Conservation (phyloP, 2,797 vertebrate species). For the Varecia variegata region DNA sequence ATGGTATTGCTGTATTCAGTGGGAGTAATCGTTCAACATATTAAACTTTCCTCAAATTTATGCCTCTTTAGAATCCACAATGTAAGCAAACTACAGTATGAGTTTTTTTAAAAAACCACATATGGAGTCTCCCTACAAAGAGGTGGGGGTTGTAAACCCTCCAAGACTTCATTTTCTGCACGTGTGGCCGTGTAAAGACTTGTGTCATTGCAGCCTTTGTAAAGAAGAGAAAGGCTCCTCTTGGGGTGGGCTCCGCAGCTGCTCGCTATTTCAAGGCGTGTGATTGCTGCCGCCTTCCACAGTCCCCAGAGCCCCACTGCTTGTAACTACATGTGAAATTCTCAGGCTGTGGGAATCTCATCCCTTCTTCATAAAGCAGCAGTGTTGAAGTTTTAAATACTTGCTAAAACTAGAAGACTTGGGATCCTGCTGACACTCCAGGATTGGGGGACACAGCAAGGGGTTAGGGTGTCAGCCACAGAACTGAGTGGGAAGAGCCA, state of each 20-base stretch:
- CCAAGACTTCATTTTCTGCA: neutral
- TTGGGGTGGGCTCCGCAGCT: slow-evolving; percentile 16
- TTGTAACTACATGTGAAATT: slow-evolving; percentile 23
- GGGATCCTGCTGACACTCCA: slow-evolving; percentile 31
- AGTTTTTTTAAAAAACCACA: neutral
- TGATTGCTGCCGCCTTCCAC: neutral
- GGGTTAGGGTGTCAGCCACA: neutral
- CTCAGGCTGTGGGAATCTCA: neutral
- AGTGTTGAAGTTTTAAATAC: slow-evolving; percentile 42
- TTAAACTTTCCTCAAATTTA: slow-evolving; percentile 13
- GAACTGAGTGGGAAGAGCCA: neutral
- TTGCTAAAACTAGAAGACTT: neutral
- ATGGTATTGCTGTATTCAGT: neutral
- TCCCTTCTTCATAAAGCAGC: neutral
- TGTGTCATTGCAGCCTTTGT: neutral
- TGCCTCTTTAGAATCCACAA: slow-evolving; percentile 39
- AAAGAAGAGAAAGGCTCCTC: neutral
- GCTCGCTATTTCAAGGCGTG: neutral
- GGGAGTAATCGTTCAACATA: neutral
- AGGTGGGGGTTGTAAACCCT: neutral
- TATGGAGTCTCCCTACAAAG: neutral
- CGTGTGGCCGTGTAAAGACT: neutral
- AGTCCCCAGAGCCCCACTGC: neutral
- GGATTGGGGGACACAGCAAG: neutral
- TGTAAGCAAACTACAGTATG: neutral